Evolutionary conservation across 2,113 vertebrate genomes (phyloP).

Genomic region (Paramormyrops kingsleyae): DNA sequence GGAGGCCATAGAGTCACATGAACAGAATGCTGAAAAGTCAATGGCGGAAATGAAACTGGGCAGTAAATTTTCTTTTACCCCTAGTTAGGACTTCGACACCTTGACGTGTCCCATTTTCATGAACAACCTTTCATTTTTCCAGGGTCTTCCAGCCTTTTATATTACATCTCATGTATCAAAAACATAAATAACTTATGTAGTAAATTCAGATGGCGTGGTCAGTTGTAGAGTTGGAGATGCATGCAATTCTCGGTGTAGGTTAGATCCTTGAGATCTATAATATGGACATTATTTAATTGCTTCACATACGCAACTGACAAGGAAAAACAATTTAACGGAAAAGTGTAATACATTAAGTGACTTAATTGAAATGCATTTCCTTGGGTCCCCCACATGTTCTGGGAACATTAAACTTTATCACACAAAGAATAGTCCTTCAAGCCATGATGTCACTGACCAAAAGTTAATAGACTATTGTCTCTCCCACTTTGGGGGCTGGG

Average conservation of each 20-base stretch:
- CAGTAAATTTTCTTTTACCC: background rate
- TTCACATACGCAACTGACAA: background rate
- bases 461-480: conserved; percentile 15
- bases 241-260: background rate
- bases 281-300: background rate
- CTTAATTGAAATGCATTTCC: conserved; percentile 5
- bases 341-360: background rate
- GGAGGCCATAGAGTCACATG: background rate
- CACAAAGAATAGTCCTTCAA: background rate
- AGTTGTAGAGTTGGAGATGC: background rate
- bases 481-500: background rate
- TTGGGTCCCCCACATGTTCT: background rate
- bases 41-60: background rate
- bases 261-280: background rate
- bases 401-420: background rate
- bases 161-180: background rate
- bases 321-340: background rate
- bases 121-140: background rate
- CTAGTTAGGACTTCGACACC: background rate
- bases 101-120: background rate
- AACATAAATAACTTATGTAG: conserved; percentile 1
- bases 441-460: conserved; percentile 5
- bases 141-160: background rate
- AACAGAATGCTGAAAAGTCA: background rate
- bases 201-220: background rate